Evolutionary conservation across 1,140 invertebrate species (phyloP).

Genomic region (Procambarus clarkii): DNA sequence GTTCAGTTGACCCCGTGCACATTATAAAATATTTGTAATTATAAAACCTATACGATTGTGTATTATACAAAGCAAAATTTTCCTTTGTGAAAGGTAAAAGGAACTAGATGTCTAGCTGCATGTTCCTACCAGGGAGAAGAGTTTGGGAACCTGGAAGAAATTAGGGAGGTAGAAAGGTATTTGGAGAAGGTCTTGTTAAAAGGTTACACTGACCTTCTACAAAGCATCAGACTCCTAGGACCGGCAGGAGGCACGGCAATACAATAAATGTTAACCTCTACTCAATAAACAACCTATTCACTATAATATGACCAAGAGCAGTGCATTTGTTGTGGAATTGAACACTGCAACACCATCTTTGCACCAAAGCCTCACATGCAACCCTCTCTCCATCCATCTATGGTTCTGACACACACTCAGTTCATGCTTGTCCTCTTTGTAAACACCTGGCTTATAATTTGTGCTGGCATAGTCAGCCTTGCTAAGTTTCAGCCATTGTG

Average conservation of each 20-base stretch:
- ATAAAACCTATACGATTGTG: constrained; percentile 63
- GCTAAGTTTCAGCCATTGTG: constrained; percentile 20
- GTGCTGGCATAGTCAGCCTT: constrained; percentile 32
- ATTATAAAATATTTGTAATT: constrained; percentile 59
- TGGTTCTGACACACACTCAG: constrained; percentile 14
- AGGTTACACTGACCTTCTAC: constrained; percentile 41
- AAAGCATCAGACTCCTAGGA: constrained; percentile 56
- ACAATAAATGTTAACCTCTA: constrained; percentile 42
- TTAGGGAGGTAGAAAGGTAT: constrained; percentile 58
- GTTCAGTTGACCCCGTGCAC: constrained; percentile 52
- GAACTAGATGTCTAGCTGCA: constrained; percentile 59
- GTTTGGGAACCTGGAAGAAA: constrained; percentile 55
- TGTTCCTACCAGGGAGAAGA: constrained; percentile 52
- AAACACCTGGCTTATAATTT: constrained; percentile 30
- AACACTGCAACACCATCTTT: constrained; percentile 32
- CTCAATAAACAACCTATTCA: constrained; percentile 47
- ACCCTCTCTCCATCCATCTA: constrained; percentile 19
- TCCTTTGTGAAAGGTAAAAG: constrained; percentile 43
- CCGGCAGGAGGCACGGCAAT: constrained; percentile 52
- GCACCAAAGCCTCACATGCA: constrained; percentile 35
- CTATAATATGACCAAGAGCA: constrained; percentile 43
- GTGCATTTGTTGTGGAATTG: constrained; percentile 14
- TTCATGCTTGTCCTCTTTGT: constrained; percentile 1
- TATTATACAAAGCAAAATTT: constrained; percentile 64
- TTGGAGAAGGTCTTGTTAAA: constrained; percentile 26